Percentiles rank a stretch among this genome's conserved stretches.
Conservation (phyloP, 1,140 invertebrate genomes). For the Spodoptera litura region DNA sequence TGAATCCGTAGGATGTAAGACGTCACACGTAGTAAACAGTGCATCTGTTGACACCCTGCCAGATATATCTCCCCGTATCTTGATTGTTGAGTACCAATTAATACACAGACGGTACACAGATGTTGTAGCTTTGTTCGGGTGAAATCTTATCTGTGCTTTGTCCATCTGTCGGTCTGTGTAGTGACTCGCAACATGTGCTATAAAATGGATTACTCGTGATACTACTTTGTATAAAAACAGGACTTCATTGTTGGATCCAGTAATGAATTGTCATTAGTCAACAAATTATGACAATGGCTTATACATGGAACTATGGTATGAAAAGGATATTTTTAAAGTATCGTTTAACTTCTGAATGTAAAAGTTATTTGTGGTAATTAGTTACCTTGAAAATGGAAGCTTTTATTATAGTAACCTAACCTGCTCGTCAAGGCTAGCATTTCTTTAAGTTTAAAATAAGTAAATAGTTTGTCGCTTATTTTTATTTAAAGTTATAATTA, state of each 20-base stretch:
- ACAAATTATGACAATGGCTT: too few relatives aligned
- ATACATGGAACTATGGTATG: too few relatives aligned
- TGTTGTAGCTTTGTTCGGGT: slow-evolving; percentile 63
- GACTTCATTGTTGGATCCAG: neutral
- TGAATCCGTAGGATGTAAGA: neutral
- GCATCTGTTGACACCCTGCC: too few relatives aligned
- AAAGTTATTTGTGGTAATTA: too few relatives aligned
- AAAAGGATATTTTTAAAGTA: too few relatives aligned
- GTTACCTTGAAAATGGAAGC: too few relatives aligned
- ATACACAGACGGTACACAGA: slow-evolving; percentile 49
- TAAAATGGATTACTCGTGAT: slow-evolving; percentile 16
- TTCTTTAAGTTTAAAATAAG: too few relatives aligned
- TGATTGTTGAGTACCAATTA: slow-evolving; percentile 26
- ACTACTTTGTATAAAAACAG: slow-evolving; percentile 7
- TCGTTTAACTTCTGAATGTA: too few relatives aligned
- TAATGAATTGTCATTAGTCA: neutral
- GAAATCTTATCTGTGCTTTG: slow-evolving; percentile 69
- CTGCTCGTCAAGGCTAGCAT: too few relatives aligned
- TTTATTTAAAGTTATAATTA: too few relatives aligned
- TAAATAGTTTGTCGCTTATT: too few relatives aligned
- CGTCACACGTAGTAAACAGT: neutral
- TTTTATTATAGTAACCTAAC: too few relatives aligned
- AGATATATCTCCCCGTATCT: neutral
- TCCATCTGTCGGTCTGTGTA: slow-evolving; percentile 59
- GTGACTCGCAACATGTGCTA: slow-evolving; percentile 54